Base-by-base conservation (phyloP, 30 jellyfish, hydroid and myxozoan species). In the Aurelia sp. region DNA sequence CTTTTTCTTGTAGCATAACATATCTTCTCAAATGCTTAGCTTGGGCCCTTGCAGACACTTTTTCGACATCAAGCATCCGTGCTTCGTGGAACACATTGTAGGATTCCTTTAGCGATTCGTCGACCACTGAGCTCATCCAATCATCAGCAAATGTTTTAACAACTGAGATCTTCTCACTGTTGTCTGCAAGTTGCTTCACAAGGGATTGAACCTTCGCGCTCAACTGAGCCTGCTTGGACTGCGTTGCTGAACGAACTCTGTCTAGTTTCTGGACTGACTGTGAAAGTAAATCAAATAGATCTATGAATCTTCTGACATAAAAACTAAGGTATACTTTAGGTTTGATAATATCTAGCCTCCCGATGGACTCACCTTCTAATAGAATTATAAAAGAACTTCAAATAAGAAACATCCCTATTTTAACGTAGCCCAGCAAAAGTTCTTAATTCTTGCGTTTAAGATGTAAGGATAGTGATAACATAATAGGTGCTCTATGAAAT, bases 41-140 rank as follows among this genome's bases (percentile, higher is more conserved):
- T 57, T 92, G 94, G 21, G 91, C 88, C 51, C 80, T 81, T 33
- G 86, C 93, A 9, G 97, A 70, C 33, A 92, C 85, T 52, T 87
- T 92, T 27, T 92, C 97, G 5, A 87, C 86, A 17, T 85, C 94
- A 4, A 69, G 47, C 47, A 72, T 64, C 1, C 91, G 88, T 8
- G 91, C 87, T 44, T 92, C 98, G 48, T 81, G 93, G 66, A 92
- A 80, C 52, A 78, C 84, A 20, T 51, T 68, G 20, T 80, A 75
- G 13, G 68, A 93, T 57, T 63, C 86, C 33, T 82, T 87, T 52
- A 92, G 63, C 16, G 88, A 60, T 22, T 74, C 63, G 44, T 86
- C 91, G 20, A 60, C 82, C 74, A 85, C 59, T n/a, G 85, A 75
- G 61, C 88, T 73, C 58, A 85, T 79, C 98, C 98, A 92, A 33